Base-by-base conservation (phyloP, 2,888 invertebrate genomes). In the Nomada flava region DNA sequence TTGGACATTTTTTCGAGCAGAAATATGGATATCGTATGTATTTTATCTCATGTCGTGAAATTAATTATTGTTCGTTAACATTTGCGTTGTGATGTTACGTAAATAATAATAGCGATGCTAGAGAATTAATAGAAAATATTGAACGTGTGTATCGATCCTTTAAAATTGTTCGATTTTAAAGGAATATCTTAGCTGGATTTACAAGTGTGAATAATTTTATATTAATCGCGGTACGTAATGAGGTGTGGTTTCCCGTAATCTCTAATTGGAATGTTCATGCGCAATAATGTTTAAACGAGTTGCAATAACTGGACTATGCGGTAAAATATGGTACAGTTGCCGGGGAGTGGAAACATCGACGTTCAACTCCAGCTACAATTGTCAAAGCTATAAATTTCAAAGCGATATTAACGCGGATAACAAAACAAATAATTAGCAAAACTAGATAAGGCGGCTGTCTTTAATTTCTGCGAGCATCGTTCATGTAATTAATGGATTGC, bases 361-460 rank as follows among this genome's bases (percentile, higher is more conserved):
- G 50, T 77, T 74, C 23, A 67, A 75, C 63, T 62, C 60, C 65
- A 59, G 64, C 59, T 68, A 67, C 73, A 64, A 55, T 68, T 76
- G 81, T 81, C 86, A 71, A 69, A 73, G 70, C 75, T 73, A 84
- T 70, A 75, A 75, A 83, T 83, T 86, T 86, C 86, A 83, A 83
- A 86, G 86, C 86, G 83, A 76, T 76, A 76, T 63, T 83, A 86
- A 86, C 47, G 42, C 57, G 44, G 53, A 18, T 76, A 52, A 68
- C 73, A 83, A 80, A 77, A 77, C 63, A 52, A 63, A 67, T 74
- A 77, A 86, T 83, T 75, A 77, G 44, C 64, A 59, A 76, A 83
- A 71, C 64, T 67, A 73, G 71, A 76, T 79, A 79, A 62, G 76
- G 15, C 4, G 11, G 7, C 1, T 23, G 10, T 60, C 13, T 60